These are phyloP conservation scores for Metacarcinus magister DNA, from an alignment of 2,888 invertebrate genomes.

Conservation along the genomic window DNA sequence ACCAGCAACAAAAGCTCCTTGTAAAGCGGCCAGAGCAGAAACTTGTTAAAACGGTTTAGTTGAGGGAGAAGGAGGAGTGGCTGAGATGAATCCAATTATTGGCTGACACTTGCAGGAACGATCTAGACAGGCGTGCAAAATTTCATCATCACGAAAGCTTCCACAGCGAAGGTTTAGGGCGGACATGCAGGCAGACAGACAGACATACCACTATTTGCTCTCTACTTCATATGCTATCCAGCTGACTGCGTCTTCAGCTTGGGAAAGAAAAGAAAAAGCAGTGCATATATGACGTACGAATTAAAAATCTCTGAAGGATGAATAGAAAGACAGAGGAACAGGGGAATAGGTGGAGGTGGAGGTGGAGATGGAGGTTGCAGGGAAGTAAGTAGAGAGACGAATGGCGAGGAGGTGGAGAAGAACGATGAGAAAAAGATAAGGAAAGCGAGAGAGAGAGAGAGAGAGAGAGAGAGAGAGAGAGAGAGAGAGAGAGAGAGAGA, in stretches of 20 bases:
- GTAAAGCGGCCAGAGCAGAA: neutral
- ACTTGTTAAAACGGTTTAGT: neutral
- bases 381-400: neutral
- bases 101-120: slow-evolving; percentile 29
- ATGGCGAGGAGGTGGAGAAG: neutral
- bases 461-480: slow-evolving; percentile 26
- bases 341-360: neutral
- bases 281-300: neutral
- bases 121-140: neutral
- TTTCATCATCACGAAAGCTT: slow-evolving; percentile 17
- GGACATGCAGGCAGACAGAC: neutral
- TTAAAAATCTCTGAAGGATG: neutral
- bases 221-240: neutral
- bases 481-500: neutral
- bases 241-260: neutral
- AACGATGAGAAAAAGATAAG: neutral
- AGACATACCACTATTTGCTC: neutral
- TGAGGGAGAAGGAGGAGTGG: neutral
- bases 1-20: neutral
- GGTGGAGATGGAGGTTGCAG: neutral
- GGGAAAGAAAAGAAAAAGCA: neutral
- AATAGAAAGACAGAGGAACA: neutral
- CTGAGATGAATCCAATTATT: slow-evolving; percentile 16
- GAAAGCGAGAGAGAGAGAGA: neutral
- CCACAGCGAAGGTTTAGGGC: neutral